These are phyloP conservation scores for Hypselothyrea guttata DNA, from an alignment of 2,888 invertebrate species.

Conservation along the genomic window DNA sequence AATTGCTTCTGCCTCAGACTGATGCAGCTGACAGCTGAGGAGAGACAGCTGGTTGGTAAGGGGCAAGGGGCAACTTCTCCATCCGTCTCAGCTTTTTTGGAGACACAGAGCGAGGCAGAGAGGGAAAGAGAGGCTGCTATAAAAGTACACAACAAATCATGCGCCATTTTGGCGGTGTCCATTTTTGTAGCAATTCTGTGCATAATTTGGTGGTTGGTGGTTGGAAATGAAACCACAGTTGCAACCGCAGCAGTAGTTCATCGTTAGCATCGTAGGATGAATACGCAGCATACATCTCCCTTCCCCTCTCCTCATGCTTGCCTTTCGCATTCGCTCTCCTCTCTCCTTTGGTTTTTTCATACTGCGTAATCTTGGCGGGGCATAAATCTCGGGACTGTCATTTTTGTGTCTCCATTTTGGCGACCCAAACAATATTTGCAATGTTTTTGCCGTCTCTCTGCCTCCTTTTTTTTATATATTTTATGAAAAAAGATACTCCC, in stretches of 20 bases:
- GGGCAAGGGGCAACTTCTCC: neutral
- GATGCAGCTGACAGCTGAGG: slow-evolving; percentile 19
- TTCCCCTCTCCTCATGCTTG: neutral
- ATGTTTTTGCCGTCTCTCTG: slow-evolving; percentile 52
- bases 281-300: neutral
- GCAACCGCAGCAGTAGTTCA: slow-evolving; percentile 32
- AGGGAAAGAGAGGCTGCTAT: slow-evolving; percentile 29
- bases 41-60: neutral
- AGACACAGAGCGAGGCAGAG: too few species aligned
- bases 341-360: slow-evolving; percentile 2
- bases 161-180: slow-evolving; percentile 69
- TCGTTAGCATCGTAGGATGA: slow-evolving; percentile 43
- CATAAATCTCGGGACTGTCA: slow-evolving; percentile 79
- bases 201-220: slow-evolving; percentile 63
- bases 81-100: too few species aligned
- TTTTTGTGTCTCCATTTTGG: slow-evolving; percentile 81
- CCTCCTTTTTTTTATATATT: slow-evolving; percentile 32
- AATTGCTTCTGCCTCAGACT: slow-evolving; percentile 12
- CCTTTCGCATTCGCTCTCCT: too few species aligned
- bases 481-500: slow-evolving; percentile 68
- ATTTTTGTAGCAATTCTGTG: slow-evolving; percentile 59
- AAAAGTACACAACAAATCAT: slow-evolving; percentile 76
- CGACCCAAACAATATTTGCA: slow-evolving; percentile 79
- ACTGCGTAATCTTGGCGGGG: slow-evolving; percentile 76
- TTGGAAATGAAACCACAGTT: slow-evolving; percentile 47